Conservation (phyloP, 2,797 vertebrate species). For the Mastacembelus armatus region DNA sequence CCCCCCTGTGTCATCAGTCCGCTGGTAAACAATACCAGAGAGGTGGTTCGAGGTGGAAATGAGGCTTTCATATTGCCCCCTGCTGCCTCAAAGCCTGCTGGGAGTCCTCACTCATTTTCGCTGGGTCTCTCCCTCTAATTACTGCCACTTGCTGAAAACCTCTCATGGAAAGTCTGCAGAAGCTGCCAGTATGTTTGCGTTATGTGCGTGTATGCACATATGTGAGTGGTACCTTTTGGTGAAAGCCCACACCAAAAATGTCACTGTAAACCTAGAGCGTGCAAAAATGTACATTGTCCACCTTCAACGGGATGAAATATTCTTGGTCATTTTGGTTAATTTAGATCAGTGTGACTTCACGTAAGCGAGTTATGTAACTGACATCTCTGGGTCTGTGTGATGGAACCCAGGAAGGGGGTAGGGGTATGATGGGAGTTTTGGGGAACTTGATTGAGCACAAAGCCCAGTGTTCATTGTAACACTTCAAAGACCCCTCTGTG, state of each 20-base stretch:
- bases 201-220: constrained; percentile 20
- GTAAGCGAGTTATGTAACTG: constrained; percentile 72
- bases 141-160: constrained; percentile 51
- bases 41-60: constrained; percentile 54
- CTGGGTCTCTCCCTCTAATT: constrained; percentile 68
- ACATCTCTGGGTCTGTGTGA: constrained; percentile 62
- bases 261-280: constrained; percentile 29
- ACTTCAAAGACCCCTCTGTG: constrained; percentile 81
- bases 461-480: constrained; percentile 79
- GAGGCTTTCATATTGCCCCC: constrained; percentile 66
- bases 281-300: constrained; percentile 32
- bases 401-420: constrained; percentile 55
- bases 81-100: constrained; percentile 54
- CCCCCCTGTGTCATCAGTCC: constrained; percentile 59
- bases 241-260: not conserved
- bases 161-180: constrained; percentile 60
- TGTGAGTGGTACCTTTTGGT: constrained; percentile 34
- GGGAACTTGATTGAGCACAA: constrained; percentile 70
- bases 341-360: constrained; percentile 61
- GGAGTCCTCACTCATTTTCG: constrained; percentile 54
- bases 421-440: constrained; percentile 46
- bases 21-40: constrained; percentile 69
- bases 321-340: constrained; percentile 54
- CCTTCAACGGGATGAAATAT: constrained; percentile 47
- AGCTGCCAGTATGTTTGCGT: constrained; percentile 28